phyloP scores from a whole-genome alignment of 2,888 invertebrate genomes.

The Artemia sp. region DNA sequence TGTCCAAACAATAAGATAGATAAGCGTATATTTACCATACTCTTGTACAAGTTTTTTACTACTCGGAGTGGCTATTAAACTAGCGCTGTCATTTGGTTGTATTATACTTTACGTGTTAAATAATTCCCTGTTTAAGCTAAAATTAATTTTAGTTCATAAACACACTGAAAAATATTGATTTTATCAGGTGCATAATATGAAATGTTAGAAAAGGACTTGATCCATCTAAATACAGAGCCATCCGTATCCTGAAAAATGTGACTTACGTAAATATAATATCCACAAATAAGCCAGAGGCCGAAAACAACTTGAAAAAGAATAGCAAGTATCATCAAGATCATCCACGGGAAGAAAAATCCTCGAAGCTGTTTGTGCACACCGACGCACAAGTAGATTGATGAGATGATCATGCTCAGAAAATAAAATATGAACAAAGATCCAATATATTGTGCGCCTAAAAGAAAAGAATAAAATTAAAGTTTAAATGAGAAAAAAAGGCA shows the following conservation, averaged over 20 bases:
- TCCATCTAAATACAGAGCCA: constrained; percentile 14
- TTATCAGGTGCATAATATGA: background rate
- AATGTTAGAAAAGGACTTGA: constrained; percentile 1
- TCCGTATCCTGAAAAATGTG: background rate
- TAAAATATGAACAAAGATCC: constrained; percentile 45
- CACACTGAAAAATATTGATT: too few relatives aligned
- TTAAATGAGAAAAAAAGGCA: constrained; percentile 22
- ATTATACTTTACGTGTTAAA: too few relatives aligned
- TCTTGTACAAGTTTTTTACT: too few relatives aligned
- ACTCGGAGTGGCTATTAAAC: too few relatives aligned
- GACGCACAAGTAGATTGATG: constrained; percentile 43
- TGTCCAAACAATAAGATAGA: too few relatives aligned
- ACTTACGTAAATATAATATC: constrained; percentile 80
- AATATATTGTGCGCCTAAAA: constrained; percentile 53
- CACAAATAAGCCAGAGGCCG: constrained; percentile 67
- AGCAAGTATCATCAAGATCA: constrained; percentile 47
- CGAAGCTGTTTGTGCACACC: constrained; percentile 52
- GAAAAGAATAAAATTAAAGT: constrained; percentile 23
- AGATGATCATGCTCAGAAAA: constrained; percentile 35
- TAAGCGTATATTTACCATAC: too few relatives aligned
- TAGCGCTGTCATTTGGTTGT: too few relatives aligned
- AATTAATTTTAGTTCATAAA: too few relatives aligned
- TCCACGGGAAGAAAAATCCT: constrained; percentile 66
- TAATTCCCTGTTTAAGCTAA: too few relatives aligned
- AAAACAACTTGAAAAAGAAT: constrained; percentile 58